Percentiles rank a stretch among this genome's conserved stretches.
These are phyloP conservation scores for Trogon surrucura DNA, from an alignment of 2,113 vertebrate genomes.

Conservation along the genomic window DNA sequence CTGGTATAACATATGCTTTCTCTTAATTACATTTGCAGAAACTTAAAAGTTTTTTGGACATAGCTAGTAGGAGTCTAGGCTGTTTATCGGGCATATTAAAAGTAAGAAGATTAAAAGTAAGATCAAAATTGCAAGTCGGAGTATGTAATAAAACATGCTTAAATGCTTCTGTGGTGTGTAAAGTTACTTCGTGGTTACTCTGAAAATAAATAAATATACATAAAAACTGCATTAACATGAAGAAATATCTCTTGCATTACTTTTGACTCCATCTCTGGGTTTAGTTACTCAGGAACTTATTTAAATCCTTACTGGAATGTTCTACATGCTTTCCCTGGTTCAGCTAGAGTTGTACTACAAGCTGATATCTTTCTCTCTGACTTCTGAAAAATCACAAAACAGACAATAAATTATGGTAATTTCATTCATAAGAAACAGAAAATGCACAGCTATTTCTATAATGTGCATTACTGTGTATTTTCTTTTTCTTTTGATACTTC, in stretches of 20 bases:
- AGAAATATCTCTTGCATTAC: background rate
- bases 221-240: background rate
- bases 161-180: background rate
- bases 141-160: background rate
- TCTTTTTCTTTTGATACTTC: background rate
- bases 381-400: background rate
- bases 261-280: background rate
- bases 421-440: background rate
- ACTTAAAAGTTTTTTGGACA: background rate
- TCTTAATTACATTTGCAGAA: background rate
- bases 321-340: background rate
- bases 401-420: background rate
- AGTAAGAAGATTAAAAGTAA: background rate
- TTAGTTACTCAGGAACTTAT: background rate
- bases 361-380: background rate
- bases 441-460: background rate
- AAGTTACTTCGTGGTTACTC: background rate
- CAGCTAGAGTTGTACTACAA: background rate
- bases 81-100: background rate
- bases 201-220: background rate
- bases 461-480: background rate
- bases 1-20: rapidly evolving
- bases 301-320: background rate
- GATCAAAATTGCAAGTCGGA: background rate
- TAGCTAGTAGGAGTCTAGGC: background rate